Percentiles rank a stretch among this genome's conserved stretches.
phyloP scores from a whole-genome alignment of 2,113 vertebrate species.

The Colistium nudipinnis region DNA sequence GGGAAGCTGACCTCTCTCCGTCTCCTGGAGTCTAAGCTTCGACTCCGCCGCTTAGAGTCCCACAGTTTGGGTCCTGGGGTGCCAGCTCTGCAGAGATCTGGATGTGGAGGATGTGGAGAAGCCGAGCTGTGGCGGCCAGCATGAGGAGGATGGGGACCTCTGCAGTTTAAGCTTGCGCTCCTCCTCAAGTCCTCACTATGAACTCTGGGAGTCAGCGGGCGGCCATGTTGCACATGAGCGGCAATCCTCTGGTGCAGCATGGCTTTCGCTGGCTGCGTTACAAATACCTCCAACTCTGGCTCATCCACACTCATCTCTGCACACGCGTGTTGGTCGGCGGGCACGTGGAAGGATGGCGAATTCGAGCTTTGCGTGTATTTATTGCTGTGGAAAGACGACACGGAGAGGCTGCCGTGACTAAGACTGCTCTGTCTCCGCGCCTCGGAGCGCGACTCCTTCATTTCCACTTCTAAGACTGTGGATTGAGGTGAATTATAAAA shows the following conservation, averaged over 20 bases:
- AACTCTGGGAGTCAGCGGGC: slow-evolving; percentile 16
- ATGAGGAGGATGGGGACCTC: slow-evolving; percentile 16
- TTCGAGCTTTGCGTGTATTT: slow-evolving; percentile 38
- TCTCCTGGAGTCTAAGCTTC: slow-evolving; percentile 68
- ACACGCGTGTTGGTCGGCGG: slow-evolving; percentile 38
- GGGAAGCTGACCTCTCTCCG: slow-evolving; percentile 63
- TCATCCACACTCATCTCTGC: slow-evolving; percentile 84
- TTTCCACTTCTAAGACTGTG: slow-evolving; percentile 47
- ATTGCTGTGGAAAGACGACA: slow-evolving; percentile 28
- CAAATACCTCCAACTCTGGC: slow-evolving; percentile 60
- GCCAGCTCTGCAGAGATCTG: slow-evolving; percentile 26
- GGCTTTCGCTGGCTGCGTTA: slow-evolving; percentile 21
- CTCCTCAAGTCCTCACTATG: slow-evolving; percentile 22
- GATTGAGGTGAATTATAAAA: slow-evolving; percentile 54
- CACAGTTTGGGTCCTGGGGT: slow-evolving; percentile 41
- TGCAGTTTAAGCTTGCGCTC: slow-evolving; percentile 45
- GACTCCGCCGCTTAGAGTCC: slow-evolving; percentile 63
- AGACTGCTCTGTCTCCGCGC: slow-evolving; percentile 39
- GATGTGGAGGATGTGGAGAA: slow-evolving; percentile 22
- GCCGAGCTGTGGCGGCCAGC: slow-evolving; percentile 4
- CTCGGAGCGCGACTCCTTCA: slow-evolving; percentile 43
- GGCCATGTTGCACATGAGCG: slow-evolving; percentile 55
- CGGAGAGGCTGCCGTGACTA: slow-evolving; percentile 49
- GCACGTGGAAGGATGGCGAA: slow-evolving; percentile 1
- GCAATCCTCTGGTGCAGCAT: slow-evolving; percentile 64